Evolutionary conservation across 2,888 invertebrate species (phyloP).

Genomic region (Tenthredo distinguenda): DNA sequence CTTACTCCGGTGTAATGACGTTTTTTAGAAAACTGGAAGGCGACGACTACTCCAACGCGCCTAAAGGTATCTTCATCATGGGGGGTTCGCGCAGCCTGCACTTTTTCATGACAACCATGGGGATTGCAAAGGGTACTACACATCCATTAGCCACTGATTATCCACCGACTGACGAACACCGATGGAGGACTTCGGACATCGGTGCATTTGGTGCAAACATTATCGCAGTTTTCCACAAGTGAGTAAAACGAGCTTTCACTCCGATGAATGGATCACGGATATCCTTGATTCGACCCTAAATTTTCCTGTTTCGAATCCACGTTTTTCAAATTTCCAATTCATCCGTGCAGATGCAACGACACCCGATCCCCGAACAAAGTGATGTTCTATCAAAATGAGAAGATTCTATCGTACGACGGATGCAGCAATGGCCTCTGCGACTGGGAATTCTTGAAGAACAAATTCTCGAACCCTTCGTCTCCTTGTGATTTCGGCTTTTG

Average conservation of each 20-base stretch:
- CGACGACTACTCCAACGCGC: conserved; percentile 76
- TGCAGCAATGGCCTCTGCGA: conserved; percentile 90
- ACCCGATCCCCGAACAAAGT: conserved; percentile 78
- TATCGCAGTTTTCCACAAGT: conserved; percentile 88
- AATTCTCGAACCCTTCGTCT: conserved; percentile 80
- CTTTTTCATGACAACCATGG: conserved; percentile 83
- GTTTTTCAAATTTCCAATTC: conserved; percentile 54
- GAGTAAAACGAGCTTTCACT: conserved; percentile 65
- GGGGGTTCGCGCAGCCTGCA: conserved; percentile 83
- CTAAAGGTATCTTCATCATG: conserved; percentile 85
- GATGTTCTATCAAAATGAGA: conserved; percentile 87
- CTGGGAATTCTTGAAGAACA: conserved; percentile 84
- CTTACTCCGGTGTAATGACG: background rate
- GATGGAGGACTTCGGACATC: conserved; percentile 86
- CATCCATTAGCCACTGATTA: conserved; percentile 85
- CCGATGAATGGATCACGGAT: conserved; percentile 54
- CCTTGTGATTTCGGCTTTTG: conserved; percentile 82
- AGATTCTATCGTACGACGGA: conserved; percentile 83
- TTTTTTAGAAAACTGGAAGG: conserved; percentile 66
- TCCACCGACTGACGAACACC: conserved; percentile 79
- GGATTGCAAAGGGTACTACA: conserved; percentile 82
- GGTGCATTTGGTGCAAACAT: conserved; percentile 88
- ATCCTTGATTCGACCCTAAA: background rate
- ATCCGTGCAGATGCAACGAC: conserved; percentile 79
- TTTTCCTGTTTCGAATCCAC: background rate